Conservation (phyloP, 2,797 vertebrate species). For the Botia almorhae region DNA sequence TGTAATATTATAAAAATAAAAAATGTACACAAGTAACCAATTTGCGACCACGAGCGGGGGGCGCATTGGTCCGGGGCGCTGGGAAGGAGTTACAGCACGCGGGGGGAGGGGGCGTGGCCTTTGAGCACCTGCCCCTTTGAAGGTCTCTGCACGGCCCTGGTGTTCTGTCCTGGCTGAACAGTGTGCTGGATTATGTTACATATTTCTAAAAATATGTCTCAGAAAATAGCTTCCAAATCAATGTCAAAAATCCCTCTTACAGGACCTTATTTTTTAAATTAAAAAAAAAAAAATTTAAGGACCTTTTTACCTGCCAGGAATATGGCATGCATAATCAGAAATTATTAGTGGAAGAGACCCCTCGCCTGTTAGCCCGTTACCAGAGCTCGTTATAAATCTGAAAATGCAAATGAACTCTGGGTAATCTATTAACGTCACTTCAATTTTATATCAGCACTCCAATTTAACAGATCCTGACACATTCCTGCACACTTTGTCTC, state of each 20-base stretch:
- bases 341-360: conserved; percentile 73
- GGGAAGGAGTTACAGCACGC: no score
- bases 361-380: conserved; percentile 73
- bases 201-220: conserved; percentile 72
- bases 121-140: no score
- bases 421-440: conserved; percentile 84
- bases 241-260: conserved; percentile 72
- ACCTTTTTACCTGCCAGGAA: conserved; percentile 69
- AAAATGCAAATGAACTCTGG: conserved; percentile 80
- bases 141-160: no score
- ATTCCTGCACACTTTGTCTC: conserved; percentile 67
- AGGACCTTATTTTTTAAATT: conserved; percentile 74
- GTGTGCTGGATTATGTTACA: conserved; percentile 37
- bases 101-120: no score
- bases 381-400: conserved; percentile 71
- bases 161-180: conserved; percentile 9
- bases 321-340: conserved; percentile 77
- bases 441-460: conserved; percentile 77
- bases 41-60: no score
- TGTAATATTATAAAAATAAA: no score
- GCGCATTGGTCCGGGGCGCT: no score
- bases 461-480: conserved; percentile 78
- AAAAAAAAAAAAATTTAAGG: no score
- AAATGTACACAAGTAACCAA: no score
- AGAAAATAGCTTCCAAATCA: conserved; percentile 73